Evolutionary conservation across 1,140 invertebrate species (phyloP).

Genomic region (Cataglyphis hispanica): DNA sequence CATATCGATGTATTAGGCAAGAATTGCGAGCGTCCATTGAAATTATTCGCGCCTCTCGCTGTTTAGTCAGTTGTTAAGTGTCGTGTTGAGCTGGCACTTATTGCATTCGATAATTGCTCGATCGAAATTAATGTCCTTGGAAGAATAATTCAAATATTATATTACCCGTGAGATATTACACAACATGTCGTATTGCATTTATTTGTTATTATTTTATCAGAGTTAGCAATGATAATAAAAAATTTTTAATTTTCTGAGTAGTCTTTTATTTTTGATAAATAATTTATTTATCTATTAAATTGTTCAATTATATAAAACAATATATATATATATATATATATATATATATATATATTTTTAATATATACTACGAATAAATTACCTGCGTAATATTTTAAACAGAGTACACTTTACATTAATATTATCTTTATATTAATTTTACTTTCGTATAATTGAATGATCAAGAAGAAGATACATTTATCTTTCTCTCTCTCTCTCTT

Average conservation of each 20-base stretch:
- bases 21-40: neutral
- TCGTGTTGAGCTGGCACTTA: neutral
- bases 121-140: neutral
- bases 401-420: too few species aligned
- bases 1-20: neutral
- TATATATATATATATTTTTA: too few species aligned
- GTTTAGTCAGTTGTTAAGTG: neutral
- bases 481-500: too few species aligned
- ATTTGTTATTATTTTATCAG: neutral
- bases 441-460: neutral
- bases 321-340: too few species aligned
- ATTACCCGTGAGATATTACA: neutral
- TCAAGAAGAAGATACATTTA: neutral
- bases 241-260: neutral
- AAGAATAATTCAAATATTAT: neutral
- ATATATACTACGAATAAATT: neutral
- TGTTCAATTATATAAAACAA: neutral
- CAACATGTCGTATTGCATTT: neutral
- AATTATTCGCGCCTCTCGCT: neutral
- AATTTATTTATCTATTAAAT: neutral
- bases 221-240: neutral
- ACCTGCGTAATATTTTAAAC: neutral
- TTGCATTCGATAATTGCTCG: neutral
- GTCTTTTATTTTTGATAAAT: neutral
- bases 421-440: conserved; percentile 9